Percentiles rank a stretch among this genome's conserved stretches.
These are phyloP conservation scores for Diabrotica virgifera DNA, from an alignment of 1,140 invertebrate species.

Conservation along the genomic window DNA sequence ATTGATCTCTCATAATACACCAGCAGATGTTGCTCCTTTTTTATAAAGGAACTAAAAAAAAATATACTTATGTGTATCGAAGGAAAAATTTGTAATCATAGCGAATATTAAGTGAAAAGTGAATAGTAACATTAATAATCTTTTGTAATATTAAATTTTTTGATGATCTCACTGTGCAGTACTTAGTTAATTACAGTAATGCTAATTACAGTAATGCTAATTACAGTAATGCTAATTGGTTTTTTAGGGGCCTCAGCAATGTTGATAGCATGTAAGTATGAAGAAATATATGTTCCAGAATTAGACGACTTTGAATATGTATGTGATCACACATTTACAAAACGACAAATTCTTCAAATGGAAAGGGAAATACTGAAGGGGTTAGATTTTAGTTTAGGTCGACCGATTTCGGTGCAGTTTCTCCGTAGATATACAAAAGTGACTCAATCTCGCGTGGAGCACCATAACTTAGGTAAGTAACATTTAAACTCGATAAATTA, in stretches of 20 bases:
- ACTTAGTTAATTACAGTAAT: neutral
- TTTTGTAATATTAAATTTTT: no score
- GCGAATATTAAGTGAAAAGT: no score
- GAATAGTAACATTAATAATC: no score
- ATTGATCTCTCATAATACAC: no score
- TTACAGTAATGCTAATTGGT: neutral
- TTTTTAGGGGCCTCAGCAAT: slow-evolving; percentile 69
- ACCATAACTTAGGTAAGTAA: neutral
- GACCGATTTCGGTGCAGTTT: slow-evolving; percentile 86
- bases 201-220: neutral
- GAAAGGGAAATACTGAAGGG: slow-evolving; percentile 74
- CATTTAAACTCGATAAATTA: no score
- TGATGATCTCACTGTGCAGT: no score
- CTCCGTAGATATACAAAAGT: slow-evolving; percentile 69
- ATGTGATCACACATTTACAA: slow-evolving; percentile 69
- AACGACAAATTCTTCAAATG: slow-evolving; percentile 56
- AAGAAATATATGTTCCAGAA: slow-evolving; percentile 90
- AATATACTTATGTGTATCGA: no score
- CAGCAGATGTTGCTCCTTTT: no score
- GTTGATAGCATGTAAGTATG: slow-evolving; percentile 92
- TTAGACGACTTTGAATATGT: slow-evolving; percentile 90
- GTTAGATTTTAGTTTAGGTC: slow-evolving; percentile 78
- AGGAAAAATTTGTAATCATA: no score
- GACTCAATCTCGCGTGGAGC: slow-evolving; percentile 51
- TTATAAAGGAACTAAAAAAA: no score